A percentile compares a stretch with the other conserved stretches of the same genome.
Conservation (phyloP, 2,888 invertebrate species). For the Patella depressa region DNA sequence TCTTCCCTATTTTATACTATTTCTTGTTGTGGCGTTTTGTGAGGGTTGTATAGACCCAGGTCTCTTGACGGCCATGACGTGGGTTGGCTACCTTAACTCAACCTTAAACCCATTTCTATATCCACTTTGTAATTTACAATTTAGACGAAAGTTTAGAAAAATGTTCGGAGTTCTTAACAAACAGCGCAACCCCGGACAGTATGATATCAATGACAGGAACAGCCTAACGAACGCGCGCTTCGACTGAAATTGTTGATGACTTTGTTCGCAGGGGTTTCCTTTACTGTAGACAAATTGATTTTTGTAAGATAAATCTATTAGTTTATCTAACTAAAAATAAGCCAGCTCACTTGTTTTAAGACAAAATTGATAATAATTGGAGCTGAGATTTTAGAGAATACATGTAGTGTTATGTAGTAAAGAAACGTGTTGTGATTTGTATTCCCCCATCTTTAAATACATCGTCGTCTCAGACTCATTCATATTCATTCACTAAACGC, state of each 20-base stretch:
- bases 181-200: constrained; percentile 7
- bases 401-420: no score
- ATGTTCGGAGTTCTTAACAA: constrained; percentile 52
- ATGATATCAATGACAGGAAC: constrained; percentile 42
- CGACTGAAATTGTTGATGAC: constrained; percentile 36
- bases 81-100: constrained; percentile 75
- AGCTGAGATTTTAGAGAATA: no score
- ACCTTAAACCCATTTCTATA: constrained; percentile 74
- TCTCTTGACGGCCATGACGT: constrained; percentile 72
- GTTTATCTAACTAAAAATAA: no score
- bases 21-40: constrained; percentile 75
- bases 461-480: no score
- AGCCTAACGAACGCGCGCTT: constrained; percentile 53
- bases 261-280: no score
- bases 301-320: no score
- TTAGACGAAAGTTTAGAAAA: constrained; percentile 70
- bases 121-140: constrained; percentile 73
- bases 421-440: no score
- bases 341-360: no score
- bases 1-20: constrained; percentile 76
- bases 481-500: no score
- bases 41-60: constrained; percentile 71
- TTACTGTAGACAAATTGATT: no score
- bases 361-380: no score
- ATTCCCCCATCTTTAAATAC: no score